Percentiles rank a stretch among this genome's conserved stretches.
phyloP scores from a whole-genome alignment of 1,140 invertebrate genomes.

The Eriocheir sinensis region DNA sequence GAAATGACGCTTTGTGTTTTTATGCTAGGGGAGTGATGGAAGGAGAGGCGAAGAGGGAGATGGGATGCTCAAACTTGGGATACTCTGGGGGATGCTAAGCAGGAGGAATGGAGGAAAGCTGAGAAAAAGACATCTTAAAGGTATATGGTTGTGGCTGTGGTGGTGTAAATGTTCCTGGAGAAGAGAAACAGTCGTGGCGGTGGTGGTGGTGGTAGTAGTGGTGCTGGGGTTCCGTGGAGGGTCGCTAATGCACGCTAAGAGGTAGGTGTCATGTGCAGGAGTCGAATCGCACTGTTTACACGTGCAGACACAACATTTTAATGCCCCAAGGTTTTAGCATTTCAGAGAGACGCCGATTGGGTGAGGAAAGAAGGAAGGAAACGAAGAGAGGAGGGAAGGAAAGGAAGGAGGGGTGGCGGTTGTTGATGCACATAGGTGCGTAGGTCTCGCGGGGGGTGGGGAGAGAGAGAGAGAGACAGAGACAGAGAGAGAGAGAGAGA shows the following conservation, averaged over 20 bases:
- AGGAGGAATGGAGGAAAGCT: neutral
- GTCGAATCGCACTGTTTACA: neutral
- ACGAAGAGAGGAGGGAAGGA: too few species aligned
- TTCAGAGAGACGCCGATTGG: too few species aligned
- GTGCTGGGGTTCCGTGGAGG: too few species aligned
- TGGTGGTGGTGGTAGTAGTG: neutral
- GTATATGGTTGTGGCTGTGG: neutral
- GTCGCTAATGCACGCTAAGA: slow-evolving; percentile 2
- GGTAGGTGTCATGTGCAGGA: neutral
- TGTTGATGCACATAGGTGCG: too few species aligned
- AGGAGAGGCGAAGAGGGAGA: neutral
- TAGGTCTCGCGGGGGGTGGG: neutral
- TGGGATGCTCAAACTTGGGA: neutral
- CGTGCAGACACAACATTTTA: neutral
- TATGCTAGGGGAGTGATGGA: neutral
- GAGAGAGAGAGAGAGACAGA: slow-evolving; percentile 33
- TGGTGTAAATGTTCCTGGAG: too few species aligned
- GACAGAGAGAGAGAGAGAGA: slow-evolving; percentile 45
- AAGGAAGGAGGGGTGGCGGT: too few species aligned
- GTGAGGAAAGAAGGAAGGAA: too few species aligned
- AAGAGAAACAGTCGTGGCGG: too few species aligned
- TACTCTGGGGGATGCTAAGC: neutral
- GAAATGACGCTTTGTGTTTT: neutral
- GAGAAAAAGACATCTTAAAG: neutral
- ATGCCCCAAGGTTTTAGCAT: neutral